These are phyloP conservation scores for Alosa alosa DNA, from an alignment of 2,113 vertebrate species.

Conservation along the genomic window DNA sequence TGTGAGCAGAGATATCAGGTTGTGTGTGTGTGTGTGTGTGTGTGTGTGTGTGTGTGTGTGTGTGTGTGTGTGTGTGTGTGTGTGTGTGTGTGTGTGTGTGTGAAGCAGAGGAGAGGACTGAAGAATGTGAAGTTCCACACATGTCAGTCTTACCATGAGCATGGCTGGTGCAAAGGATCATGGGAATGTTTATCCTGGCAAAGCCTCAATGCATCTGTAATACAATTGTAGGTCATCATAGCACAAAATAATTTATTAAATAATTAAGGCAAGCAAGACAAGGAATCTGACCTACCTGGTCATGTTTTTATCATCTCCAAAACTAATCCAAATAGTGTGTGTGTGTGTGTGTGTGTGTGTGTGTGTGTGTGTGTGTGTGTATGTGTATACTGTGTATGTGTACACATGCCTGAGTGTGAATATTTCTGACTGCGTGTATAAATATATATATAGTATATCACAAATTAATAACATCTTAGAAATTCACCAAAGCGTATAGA, in stretches of 20 bases:
- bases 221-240: background rate
- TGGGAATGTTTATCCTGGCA: background rate
- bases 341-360: background rate
- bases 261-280: background rate
- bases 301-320: background rate
- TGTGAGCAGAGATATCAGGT: background rate
- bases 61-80: slow-evolving; percentile 1
- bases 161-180: background rate
- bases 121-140: background rate
- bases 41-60: slow-evolving; percentile 11
- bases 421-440: background rate
- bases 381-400: background rate
- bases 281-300: background rate
- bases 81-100: slow-evolving; percentile 12
- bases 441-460: background rate
- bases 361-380: background rate
- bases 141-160: background rate
- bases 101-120: background rate
- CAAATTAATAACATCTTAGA: background rate
- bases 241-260: background rate
- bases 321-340: background rate
- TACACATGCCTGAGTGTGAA: background rate
- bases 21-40: background rate
- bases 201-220: background rate
- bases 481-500: background rate